Conservation (phyloP, 1,140 invertebrate genomes). For the Sinella curviseta region DNA sequence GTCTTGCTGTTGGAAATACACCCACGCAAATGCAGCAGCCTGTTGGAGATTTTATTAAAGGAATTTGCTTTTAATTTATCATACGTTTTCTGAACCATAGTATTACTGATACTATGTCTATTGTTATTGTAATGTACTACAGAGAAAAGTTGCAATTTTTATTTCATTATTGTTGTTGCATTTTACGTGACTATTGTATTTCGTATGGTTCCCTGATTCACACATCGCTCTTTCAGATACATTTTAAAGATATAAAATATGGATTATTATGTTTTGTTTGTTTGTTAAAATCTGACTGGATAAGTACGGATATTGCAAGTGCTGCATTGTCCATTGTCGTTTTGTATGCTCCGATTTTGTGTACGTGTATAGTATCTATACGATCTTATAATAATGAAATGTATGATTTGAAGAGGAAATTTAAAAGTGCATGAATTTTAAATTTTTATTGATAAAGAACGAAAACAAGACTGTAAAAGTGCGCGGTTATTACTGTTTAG, state of each 20-base stretch:
- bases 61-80: slow-evolving; percentile 28
- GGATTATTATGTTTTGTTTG: slow-evolving; percentile 3
- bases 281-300: too few relatives aligned
- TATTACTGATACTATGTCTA: background rate
- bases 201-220: too few relatives aligned
- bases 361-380: too few relatives aligned
- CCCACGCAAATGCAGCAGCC: background rate
- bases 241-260: too few relatives aligned
- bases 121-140: background rate
- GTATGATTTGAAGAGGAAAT: too few relatives aligned
- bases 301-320: too few relatives aligned
- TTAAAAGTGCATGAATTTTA: background rate
- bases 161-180: too few relatives aligned
- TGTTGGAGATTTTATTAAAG: slow-evolving; percentile 36
- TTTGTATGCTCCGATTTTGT: too few relatives aligned
- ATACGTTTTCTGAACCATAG: background rate
- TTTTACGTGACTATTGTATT: too few relatives aligned
- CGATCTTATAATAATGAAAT: too few relatives aligned
- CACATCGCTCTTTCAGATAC: too few relatives aligned
- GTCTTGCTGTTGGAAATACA: slow-evolving; percentile 4
- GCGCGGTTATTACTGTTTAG: background rate
- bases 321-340: too few relatives aligned
- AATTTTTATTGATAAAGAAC: background rate
- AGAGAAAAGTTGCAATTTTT: background rate
- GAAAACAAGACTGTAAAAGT: background rate